These are phyloP conservation scores for Drosophila leonis DNA, from an alignment of 2,888 invertebrate species.

Conservation along the genomic window DNA sequence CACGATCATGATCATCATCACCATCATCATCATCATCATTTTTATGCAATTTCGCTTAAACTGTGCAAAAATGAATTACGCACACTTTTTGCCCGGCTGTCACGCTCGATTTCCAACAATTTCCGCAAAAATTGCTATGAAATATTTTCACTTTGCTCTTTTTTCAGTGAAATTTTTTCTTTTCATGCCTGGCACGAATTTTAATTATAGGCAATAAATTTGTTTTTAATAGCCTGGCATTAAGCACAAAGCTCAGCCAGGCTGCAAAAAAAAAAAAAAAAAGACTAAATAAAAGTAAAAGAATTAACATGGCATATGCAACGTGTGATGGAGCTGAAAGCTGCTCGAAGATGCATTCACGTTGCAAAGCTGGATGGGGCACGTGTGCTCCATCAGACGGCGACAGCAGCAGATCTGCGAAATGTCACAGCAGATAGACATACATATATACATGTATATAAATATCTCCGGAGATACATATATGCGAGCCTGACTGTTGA, in stretches of 20 bases:
- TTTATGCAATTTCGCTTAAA: slow-evolving; percentile 52
- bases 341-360: slow-evolving; percentile 12
- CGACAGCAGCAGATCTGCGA: slow-evolving; percentile 19
- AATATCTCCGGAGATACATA: background rate
- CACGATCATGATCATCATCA: background rate
- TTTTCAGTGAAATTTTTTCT: background rate
- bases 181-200: slow-evolving; percentile 42
- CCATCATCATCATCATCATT: slow-evolving; percentile 3
- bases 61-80: slow-evolving; percentile 52
- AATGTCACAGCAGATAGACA: background rate
- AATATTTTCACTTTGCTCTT: slow-evolving; percentile 22
- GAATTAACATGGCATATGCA: slow-evolving; percentile 31
- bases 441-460: background rate
- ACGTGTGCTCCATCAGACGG: slow-evolving; percentile 3
- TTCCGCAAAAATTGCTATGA: slow-evolving; percentile 50
- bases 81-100: slow-evolving; percentile 42
- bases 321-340: slow-evolving; percentile 11
- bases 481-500: slow-evolving; percentile 1
- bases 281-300: slow-evolving; percentile 8
- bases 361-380: slow-evolving; percentile 18
- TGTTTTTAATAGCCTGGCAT: slow-evolving; percentile 63
- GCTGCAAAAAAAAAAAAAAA: slow-evolving; percentile 1
- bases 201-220: slow-evolving; percentile 75
- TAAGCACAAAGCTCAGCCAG: slow-evolving; percentile 34
- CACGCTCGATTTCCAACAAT: slow-evolving; percentile 69